Evolutionary conservation across 1,140 invertebrate species (phyloP), one percentile per base, ranked within the genome.

Genomic region (Dreissena rostriformis): DNA sequence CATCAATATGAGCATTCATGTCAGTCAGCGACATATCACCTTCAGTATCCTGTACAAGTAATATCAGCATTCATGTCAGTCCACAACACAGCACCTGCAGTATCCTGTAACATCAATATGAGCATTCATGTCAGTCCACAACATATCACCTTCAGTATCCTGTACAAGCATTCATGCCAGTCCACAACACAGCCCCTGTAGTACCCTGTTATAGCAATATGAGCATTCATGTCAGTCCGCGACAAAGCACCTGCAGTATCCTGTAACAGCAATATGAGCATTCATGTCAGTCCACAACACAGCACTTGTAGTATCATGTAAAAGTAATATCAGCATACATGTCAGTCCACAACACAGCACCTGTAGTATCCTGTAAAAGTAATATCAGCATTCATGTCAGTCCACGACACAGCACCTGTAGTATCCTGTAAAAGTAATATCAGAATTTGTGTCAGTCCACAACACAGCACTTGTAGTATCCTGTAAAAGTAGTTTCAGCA

Each of bases 231-330:
- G n/a, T 95, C 68, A 98, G 92, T 39, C 95, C 95, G 57, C 93
- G 95, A 0, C 95, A 95, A 89, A 97, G 93, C 51, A 98, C 96
- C 89, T 95, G 94, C 29, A 97, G 90, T 84, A 97, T 97, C 84
- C 92, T 93, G 71, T 29, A 76, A 81, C 65, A 65, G 57, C 65
- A 19, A 65, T 57, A 51, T 52, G 15, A 14, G 24, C 67, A 26
- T 61, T 49, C n/a, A n/a, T n/a, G n/a, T n/a, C n/a, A n/a, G n/a
- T n/a, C n/a, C n/a, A n/a, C n/a, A n/a, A n/a, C n/a, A n/a, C n/a
- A n/a, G n/a, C n/a, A n/a, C n/a, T n/a, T n/a, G n/a, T n/a, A n/a
- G n/a, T n/a, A n/a, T n/a, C n/a, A n/a, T n/a, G n/a, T n/a, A n/a
- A n/a, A n/a, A n/a, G n/a, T n/a, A n/a, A n/a, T n/a, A n/a, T n/a